A percentile compares a stretch with the other conserved stretches of the same genome.
phyloP scores from a whole-genome alignment of 2,797 vertebrate species.

The Carcharodon carcharias region DNA sequence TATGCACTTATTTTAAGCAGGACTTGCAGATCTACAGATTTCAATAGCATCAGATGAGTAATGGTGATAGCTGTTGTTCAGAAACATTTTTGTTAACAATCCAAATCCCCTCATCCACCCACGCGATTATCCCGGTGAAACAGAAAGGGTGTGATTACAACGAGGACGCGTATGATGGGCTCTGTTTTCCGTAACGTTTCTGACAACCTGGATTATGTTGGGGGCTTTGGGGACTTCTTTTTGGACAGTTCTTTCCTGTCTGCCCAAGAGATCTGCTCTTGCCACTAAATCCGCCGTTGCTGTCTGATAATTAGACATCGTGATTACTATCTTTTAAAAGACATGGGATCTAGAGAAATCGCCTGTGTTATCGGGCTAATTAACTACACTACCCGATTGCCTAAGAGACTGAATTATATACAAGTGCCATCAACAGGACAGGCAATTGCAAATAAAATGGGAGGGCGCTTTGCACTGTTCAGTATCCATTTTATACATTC shows the following conservation, averaged over 20 bases:
- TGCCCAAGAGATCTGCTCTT: conserved; percentile 56
- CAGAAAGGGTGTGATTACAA: conserved; percentile 32
- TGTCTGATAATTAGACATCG: conserved; percentile 67
- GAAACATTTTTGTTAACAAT: conserved; percentile 5
- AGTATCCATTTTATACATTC: conserved; percentile 35
- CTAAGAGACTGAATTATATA: conserved; percentile 24
- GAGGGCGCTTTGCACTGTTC: conserved; percentile 22
- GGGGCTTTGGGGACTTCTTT: conserved; percentile 30
- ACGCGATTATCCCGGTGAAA: conserved; percentile 21
- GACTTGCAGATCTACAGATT: neutral
- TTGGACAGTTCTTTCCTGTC: conserved; percentile 43
- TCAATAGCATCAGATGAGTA: neutral
- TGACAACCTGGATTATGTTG: conserved; percentile 30
- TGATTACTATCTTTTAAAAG: conserved; percentile 60
- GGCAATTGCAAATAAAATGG: conserved; percentile 35
- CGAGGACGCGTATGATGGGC: neutral
- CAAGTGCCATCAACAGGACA: conserved; percentile 27
- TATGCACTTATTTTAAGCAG: conserved; percentile 12
- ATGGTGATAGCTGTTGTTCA: conserved; percentile 16
- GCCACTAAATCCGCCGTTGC: conserved; percentile 61
- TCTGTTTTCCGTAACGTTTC: conserved; percentile 10
- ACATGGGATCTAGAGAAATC: conserved; percentile 62
- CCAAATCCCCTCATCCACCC: conserved; percentile 18
- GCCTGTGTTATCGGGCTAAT: conserved; percentile 61
- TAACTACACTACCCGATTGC: conserved; percentile 59